Conservation (phyloP, 2,888 invertebrate species). For the Dendrolimus houi region DNA sequence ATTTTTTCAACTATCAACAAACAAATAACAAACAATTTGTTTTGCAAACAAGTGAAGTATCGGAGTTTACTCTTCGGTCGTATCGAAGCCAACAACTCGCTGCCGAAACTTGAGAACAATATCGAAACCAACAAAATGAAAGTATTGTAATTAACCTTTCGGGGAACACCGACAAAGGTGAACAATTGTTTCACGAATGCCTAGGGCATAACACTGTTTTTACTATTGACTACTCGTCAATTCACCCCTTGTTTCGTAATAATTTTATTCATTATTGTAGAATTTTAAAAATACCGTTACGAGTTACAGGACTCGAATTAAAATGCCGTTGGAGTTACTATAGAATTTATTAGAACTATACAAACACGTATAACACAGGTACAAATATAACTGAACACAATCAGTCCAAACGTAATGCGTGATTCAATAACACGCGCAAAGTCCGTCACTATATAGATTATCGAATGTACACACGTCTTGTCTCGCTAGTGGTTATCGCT, state of each 20-base stretch:
- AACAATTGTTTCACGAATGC: slow-evolving; percentile 33
- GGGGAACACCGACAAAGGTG: slow-evolving; percentile 33
- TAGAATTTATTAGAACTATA: too few species aligned
- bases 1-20: slow-evolving; percentile 13
- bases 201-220: slow-evolving; percentile 22
- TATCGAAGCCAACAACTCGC: slow-evolving; percentile 19
- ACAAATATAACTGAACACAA: too few species aligned
- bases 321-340: too few species aligned
- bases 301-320: too few species aligned
- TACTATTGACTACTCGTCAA: slow-evolving; percentile 15
- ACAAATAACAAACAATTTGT: slow-evolving; percentile 21
- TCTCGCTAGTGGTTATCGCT: too few species aligned
- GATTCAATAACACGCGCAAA: too few species aligned
- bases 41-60: slow-evolving; percentile 17
- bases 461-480: too few species aligned
- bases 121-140: slow-evolving; percentile 38
- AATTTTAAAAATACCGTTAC: too few species aligned
- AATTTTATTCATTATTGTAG: too few species aligned
- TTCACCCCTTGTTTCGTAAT: not conserved
- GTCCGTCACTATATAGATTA: too few species aligned
- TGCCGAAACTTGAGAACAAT: slow-evolving; percentile 33
- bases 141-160: slow-evolving; percentile 40
- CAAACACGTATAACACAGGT: too few species aligned
- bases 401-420: too few species aligned
- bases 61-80: slow-evolving; percentile 20